Base-by-base conservation (phyloP, 2,888 invertebrate genomes). In the Herminia tarsipennalis region DNA sequence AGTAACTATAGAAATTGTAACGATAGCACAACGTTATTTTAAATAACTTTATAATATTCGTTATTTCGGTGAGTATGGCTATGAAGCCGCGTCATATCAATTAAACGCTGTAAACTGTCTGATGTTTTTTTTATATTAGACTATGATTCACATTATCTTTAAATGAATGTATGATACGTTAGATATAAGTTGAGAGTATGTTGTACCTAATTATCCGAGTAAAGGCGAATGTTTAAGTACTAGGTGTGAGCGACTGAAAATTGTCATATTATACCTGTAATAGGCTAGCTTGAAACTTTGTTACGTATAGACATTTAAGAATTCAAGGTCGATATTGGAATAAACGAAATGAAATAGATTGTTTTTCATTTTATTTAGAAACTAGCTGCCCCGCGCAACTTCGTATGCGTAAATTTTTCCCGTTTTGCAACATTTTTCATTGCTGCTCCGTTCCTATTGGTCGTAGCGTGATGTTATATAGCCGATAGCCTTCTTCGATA, bases 291-390 rank as follows among this genome's bases (percentile, higher is more conserved):
- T 88, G 86, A 85, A 84, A 88, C 85, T 86, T 83, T 88, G 88
- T 88, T 89, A 86, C 87, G 46, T 46, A 88, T 88, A 88, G 87
- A 86, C 73, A 81, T 86, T 77, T 86, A 88, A 89, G 86, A 84
- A 82, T 86, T 87, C 88, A 83, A 86, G 67, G 85, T 87, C 83
- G 81, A 74, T 81, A 86, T 86, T 85, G 83, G 76, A 87, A 87
- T 88, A 88, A 88, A 88, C 52, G 82, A 84, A 85, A 86, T 84
- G 82, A 84, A 71, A 81, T 86, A 85, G 81, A 85, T 56, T 32
- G 44, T 34, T 61, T 70, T 67, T 65, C 64, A 60, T 69, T 61
- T 57, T 48, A 28, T 42, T 45, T 38, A 27, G 3, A 8, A 17
- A 16, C 0, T 21, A 5, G 1, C 12, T 29, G 12, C 1, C 2